Base-by-base conservation (phyloP, 2,797 vertebrate genomes). In the Rhynchonycteris naso region DNA sequence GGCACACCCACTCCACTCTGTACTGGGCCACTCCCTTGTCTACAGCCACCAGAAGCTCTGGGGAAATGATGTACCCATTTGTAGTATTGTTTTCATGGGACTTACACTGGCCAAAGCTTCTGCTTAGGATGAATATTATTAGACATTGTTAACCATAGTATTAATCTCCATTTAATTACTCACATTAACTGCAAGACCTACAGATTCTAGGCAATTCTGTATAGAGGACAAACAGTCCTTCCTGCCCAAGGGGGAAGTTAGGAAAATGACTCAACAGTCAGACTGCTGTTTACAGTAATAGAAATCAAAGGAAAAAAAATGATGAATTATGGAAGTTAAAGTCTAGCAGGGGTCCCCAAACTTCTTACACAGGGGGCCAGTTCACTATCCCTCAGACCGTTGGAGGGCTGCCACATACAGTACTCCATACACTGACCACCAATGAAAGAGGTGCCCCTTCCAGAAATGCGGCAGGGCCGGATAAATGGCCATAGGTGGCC, bases 241-340 rank as follows among this genome's bases (percentile, higher is more conserved):
- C 8, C 11, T 79, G 35, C 2, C 56, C n/a, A 74, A 47, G 19
- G 65, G 24, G 72, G 94, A 93, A 87, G 59, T 15, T 79, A 63
- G 43, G 10, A 89, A 95, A 93, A 96, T 30, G 59, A 81, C 22
- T 47, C 15, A 50, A 82, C 80, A 79, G 38, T 22, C 35, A 80
- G 93, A 68, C 18, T 65, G 5, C 19, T 66, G 4, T 43, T 83
- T 90, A 91, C 72, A 80, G 76, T 38, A 82, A 88, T 1, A 68
- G 52, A 75, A 82, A 74, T 30, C 50, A 71, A 90, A 71, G 30
- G 61, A 84, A 92, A 80, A 54, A 94, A 90, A 89, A 38, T 15
- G 7, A 66, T 35, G 14, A 43, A 82, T 94, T 66, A 68, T 38
- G 50, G 59, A 85, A 63, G 22, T 63, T 90, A 65, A 92, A 88